Percentiles rank a stretch among this genome's conserved stretches.
Conservation (phyloP, 2,888 invertebrate species). For the Metallyticus violacea region DNA sequence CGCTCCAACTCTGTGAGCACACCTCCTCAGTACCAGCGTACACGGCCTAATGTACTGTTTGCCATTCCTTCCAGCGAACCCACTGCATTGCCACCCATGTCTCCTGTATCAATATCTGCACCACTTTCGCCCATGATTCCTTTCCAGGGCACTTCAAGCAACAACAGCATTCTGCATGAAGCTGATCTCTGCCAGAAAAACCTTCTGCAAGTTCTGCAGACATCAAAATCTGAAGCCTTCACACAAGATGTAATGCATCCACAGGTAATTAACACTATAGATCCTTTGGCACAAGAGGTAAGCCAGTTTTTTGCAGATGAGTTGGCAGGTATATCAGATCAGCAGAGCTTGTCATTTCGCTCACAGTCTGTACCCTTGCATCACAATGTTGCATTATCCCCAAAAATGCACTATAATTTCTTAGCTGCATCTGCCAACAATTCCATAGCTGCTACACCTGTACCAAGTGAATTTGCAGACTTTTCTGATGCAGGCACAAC, state of each 20-base stretch:
- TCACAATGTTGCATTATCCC: slow-evolving; percentile 39
- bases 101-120: slow-evolving; percentile 29
- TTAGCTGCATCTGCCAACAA: slow-evolving; percentile 53
- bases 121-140: slow-evolving; percentile 29
- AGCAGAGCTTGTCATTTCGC: slow-evolving; percentile 46
- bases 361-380: slow-evolving; percentile 80
- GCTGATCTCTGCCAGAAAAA: background rate
- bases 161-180: background rate
- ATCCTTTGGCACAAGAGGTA: slow-evolving; percentile 52
- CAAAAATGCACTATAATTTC: slow-evolving; percentile 38
- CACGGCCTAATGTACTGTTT: background rate
- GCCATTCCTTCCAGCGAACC: background rate
- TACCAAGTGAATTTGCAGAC: slow-evolving; percentile 70
- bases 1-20: slow-evolving; percentile 30
- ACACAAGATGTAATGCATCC: background rate
- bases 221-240: background rate
- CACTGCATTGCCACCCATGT: slow-evolving; percentile 1
- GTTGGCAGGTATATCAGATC: slow-evolving; percentile 17
- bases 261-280: background rate
- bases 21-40: background rate
- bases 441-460: slow-evolving; percentile 65
- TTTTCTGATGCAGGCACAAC: slow-evolving; percentile 46
- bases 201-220: background rate
- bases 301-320: slow-evolving; percentile 59
- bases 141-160: background rate